Base-by-base conservation (phyloP, 2,888 invertebrate genomes). In the Nomada ruficornis region DNA sequence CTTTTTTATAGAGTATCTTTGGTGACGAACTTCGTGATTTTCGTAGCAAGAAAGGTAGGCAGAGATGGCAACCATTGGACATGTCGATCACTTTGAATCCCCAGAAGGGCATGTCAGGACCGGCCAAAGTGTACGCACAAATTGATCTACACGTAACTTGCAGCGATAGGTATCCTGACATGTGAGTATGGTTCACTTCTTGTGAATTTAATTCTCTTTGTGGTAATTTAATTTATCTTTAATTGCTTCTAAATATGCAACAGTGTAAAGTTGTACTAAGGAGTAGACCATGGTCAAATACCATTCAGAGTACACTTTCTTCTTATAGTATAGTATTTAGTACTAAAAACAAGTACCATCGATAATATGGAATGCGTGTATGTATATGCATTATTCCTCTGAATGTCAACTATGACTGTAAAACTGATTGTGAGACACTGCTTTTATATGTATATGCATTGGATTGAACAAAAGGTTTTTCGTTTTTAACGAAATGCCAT, bases 131-230 rank as follows among this genome's bases (percentile, higher is more conserved):
- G 4, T 96, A 97, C 93, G 97, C 96, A 29, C 95, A 96, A 85
- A 95, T 98, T 10, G 97, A 97, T 83, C 94, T 99, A 71, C 96
- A 96, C 89, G 95, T 98, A 42, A 95, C 95, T 75, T 98, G 98
- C 90, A 95, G 96, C 36, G 94, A 95, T 0, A 95, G 95, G 77
- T 99, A 99, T 94, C 98, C 98, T 29, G 96, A 97, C 91, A 95
- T 96, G 97, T 98, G 95, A 94, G 96, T 94, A 77, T 72, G 57
- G 13, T 47, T 54, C 67, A 55, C 13, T 54, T 54, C 15, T 54
- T 54, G 3, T 54, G 10, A n/a, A 18, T 20, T 1, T 9, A n/a
- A n/a, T 54, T 20, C 3, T n/a, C 54, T 54, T 54, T n/a, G n/a
- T 54, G 2, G n/a, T 54, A 18, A 2, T n/a, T n/a, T 54, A 20